Conservation (phyloP, 2,797 vertebrate genomes). For the Mergus octosetaceus region DNA sequence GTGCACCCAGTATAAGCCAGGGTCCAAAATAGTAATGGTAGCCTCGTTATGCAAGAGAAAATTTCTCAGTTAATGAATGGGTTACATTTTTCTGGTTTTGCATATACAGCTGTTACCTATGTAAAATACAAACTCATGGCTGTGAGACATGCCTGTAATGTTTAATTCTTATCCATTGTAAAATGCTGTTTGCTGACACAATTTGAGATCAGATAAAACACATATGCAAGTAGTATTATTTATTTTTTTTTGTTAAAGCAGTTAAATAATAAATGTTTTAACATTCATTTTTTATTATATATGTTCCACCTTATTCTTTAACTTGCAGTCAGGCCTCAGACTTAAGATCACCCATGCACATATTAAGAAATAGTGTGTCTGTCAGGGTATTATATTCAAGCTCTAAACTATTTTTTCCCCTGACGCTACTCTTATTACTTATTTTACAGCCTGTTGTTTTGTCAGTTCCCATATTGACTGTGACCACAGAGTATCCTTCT, state of each 20-base stretch:
- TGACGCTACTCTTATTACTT: neutral
- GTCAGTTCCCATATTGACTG: neutral
- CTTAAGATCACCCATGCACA: neutral
- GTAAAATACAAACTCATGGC: neutral
- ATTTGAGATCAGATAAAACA: neutral
- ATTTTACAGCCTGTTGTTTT: neutral
- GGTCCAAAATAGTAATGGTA: neutral
- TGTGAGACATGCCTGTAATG: neutral
- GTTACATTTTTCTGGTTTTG: neutral
- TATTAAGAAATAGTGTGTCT: neutral
- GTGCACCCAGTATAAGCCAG: neutral
- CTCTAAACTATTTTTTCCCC: neutral
- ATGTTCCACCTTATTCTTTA: neutral
- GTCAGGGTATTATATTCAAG: neutral
- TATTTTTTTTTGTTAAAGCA: neutral
- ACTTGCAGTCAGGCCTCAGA: neutral
- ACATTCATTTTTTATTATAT: neutral
- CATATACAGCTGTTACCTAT: neutral
- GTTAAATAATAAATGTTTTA: neutral
- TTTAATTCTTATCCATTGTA: neutral
- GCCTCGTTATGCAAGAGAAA: neutral
- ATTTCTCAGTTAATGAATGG: neutral
- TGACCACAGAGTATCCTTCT: neutral
- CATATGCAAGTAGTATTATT: neutral
- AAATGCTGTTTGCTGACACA: neutral